Evolutionary conservation across 2,888 invertebrate genomes (phyloP).

Genomic region (Eupeodes luniger): DNA sequence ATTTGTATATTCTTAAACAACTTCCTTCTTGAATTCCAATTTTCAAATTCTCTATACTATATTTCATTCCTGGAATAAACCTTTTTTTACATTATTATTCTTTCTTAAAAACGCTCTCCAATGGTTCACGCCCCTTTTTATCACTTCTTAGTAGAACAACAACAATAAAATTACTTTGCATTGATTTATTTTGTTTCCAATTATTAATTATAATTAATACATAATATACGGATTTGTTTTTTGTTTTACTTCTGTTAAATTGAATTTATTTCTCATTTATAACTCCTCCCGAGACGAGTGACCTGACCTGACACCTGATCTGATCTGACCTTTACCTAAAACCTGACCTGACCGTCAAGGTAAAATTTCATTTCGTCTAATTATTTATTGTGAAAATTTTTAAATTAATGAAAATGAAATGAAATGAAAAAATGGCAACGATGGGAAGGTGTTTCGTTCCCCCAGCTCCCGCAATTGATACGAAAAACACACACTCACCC

Average conservation of each 20-base stretch:
- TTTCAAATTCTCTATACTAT: slow-evolving; percentile 75
- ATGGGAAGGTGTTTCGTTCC: slow-evolving; percentile 36
- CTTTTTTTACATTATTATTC: slow-evolving; percentile 53
- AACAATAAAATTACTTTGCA: slow-evolving; percentile 11
- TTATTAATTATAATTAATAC: neutral
- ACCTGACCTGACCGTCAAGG: slow-evolving; percentile 26
- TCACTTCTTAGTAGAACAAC: slow-evolving; percentile 33
- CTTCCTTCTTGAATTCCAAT: slow-evolving; percentile 77
- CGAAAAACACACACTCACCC: slow-evolving; percentile 41
- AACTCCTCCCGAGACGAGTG: slow-evolving; percentile 18
- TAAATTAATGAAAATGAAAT: neutral
- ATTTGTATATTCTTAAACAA: slow-evolving; percentile 76
- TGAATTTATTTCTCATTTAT: slow-evolving; percentile 34
- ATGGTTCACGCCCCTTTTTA: slow-evolving; percentile 63
- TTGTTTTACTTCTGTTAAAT: slow-evolving; percentile 69
- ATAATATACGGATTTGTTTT: slow-evolving; percentile 55
- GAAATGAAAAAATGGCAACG: slow-evolving; percentile 25
- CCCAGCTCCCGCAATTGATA: slow-evolving; percentile 25
- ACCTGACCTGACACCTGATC: slow-evolving; percentile 10
- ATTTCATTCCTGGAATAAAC: slow-evolving; percentile 71
- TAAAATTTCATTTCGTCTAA: slow-evolving; percentile 25
- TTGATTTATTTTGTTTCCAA: slow-evolving; percentile 20
- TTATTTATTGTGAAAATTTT: neutral
- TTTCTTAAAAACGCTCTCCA: slow-evolving; percentile 50
- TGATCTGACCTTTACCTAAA: no score